Percentiles rank a stretch among this genome's conserved stretches.
Evolutionary conservation across 1,140 invertebrate species (phyloP).

Genomic region (Scaptomyza graminum): DNA sequence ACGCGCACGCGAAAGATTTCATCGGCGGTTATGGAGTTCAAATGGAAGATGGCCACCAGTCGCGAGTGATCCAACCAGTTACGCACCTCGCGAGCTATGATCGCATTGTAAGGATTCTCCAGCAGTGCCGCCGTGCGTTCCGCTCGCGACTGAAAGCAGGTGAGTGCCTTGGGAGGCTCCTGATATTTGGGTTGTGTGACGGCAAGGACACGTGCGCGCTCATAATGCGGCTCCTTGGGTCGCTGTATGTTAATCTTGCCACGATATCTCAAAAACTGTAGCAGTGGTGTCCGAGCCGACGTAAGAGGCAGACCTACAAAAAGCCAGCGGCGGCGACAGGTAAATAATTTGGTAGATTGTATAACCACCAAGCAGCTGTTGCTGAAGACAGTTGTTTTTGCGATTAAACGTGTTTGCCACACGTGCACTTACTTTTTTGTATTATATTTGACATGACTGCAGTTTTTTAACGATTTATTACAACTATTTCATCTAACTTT

Average conservation of each 20-base stretch:
- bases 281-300: slow-evolving; percentile 80
- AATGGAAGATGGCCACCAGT: slow-evolving; percentile 88
- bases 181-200: slow-evolving; percentile 86
- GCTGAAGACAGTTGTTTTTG: background rate
- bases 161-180: slow-evolving; percentile 43
- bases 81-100: slow-evolving; percentile 88
- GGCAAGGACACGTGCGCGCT: slow-evolving; percentile 86
- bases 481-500: slow-evolving; percentile 5
- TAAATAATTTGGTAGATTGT: slow-evolving; percentile 43
- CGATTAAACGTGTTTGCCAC: background rate
- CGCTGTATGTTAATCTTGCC: slow-evolving; percentile 90
- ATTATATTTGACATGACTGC: slow-evolving; percentile 33
- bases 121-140: slow-evolving; percentile 56
- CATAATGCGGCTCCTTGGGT: slow-evolving; percentile 88
- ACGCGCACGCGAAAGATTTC: slow-evolving; percentile 87
- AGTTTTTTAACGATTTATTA: background rate
- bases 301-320: slow-evolving; percentile 67
- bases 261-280: slow-evolving; percentile 87
- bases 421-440: slow-evolving; percentile 24
- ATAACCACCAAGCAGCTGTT: slow-evolving; percentile 33
- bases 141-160: slow-evolving; percentile 59
- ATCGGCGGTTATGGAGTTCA: slow-evolving; percentile 87
- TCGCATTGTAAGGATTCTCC: slow-evolving; percentile 88
- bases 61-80: slow-evolving; percentile 89
- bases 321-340: background rate